Conservation (phyloP, 2,797 vertebrate genomes). For the Sebastes glaucus region DNA sequence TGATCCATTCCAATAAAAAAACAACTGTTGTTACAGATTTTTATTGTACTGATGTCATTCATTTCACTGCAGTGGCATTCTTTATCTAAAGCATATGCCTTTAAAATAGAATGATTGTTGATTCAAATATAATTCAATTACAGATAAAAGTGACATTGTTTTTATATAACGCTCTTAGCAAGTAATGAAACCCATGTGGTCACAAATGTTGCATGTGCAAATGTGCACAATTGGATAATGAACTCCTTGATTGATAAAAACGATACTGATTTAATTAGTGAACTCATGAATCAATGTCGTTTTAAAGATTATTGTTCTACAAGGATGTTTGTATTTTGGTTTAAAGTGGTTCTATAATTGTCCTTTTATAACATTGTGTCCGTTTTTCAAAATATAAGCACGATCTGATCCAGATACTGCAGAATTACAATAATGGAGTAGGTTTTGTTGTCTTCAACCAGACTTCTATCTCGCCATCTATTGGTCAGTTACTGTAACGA, state of each 20-base stretch:
- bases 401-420: neutral
- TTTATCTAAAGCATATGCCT: neutral
- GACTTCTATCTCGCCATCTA: neutral
- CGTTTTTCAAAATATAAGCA: neutral
- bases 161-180: neutral
- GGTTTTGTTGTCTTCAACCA: neutral
- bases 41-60: neutral
- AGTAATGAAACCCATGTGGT: neutral
- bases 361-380: neutral
- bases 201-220: neutral
- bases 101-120: neutral
- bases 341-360: neutral
- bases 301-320: neutral
- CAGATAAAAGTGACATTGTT: too few relatives aligned
- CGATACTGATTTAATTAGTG: neutral
- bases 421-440: neutral
- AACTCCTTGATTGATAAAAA: neutral
- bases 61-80: neutral
- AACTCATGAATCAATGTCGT: neutral
- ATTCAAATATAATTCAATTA: neutral
- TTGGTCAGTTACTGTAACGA: neutral
- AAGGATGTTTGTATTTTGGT: neutral
- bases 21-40: constrained; percentile 53
- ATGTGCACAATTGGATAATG: neutral
- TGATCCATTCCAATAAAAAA: constrained; percentile 87